phyloP scores from a whole-genome alignment of 2,797 vertebrate genomes.

The Eleutherodactylus coqui region DNA sequence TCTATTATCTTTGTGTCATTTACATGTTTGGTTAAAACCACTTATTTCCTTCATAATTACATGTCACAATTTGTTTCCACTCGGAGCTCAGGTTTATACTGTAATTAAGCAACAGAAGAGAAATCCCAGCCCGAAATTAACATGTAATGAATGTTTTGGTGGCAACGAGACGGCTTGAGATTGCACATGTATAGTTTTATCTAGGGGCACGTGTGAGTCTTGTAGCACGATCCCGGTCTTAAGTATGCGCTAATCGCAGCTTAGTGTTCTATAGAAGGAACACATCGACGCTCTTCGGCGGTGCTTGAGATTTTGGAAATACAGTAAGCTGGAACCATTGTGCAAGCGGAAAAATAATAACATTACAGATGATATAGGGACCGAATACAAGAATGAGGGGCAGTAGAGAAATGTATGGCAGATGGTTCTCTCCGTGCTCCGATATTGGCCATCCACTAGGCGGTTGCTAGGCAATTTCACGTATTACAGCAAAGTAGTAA shows the following conservation, averaged over 20 bases:
- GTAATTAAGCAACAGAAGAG: constrained; percentile 55
- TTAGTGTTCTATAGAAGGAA: neutral
- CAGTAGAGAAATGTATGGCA: too few relatives aligned
- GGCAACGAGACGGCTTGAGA: neutral
- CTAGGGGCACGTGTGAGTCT: neutral
- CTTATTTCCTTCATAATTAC: constrained; percentile 56
- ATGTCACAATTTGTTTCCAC: constrained; percentile 54
- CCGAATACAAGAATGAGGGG: too few relatives aligned
- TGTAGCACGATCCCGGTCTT: neutral
- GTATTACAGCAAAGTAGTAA: too few relatives aligned
- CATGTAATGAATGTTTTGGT: constrained; percentile 56
- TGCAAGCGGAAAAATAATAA: too few relatives aligned
- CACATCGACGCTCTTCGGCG: neutral
- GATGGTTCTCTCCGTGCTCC: too few relatives aligned
- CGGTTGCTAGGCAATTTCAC: too few relatives aligned
- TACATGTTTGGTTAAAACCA: constrained; percentile 57
- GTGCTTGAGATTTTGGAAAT: neutral
- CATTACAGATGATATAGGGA: too few relatives aligned
- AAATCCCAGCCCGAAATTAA: constrained; percentile 45
- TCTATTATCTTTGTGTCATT: constrained; percentile 54
- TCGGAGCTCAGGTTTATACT: constrained; percentile 34
- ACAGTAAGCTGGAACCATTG: too few relatives aligned
- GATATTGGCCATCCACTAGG: too few relatives aligned
- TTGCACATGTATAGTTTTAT: constrained; percentile 18
- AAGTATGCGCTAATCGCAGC: too few relatives aligned